These are phyloP conservation scores for Percina caprodes DNA, from an alignment of 2,113 vertebrate genomes.

Conservation along the genomic window DNA sequence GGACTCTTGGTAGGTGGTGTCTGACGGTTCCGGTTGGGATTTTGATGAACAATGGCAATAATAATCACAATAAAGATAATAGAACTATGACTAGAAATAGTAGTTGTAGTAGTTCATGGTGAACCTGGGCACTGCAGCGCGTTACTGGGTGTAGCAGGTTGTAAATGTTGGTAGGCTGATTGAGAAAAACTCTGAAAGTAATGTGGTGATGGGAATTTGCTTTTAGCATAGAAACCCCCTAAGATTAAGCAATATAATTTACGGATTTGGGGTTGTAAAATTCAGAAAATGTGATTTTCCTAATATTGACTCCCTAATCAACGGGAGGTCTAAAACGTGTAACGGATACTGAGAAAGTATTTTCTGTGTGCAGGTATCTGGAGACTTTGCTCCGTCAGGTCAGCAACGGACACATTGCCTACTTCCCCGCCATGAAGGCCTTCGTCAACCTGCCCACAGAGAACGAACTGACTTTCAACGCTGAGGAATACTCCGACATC, in stretches of 20 bases:
- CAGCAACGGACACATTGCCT: constrained; percentile 98
- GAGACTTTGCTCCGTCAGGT: constrained; percentile 98
- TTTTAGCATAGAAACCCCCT: neutral
- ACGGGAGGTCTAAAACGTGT: neutral
- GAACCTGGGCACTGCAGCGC: too few species aligned
- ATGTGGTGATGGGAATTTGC: neutral
- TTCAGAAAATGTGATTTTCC: neutral
- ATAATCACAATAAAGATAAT: too few species aligned
- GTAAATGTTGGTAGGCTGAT: too few species aligned
- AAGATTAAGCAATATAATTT: neutral
- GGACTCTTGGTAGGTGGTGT: too few species aligned
- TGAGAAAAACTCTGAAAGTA: neutral
- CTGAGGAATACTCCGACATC: constrained; percentile 99
- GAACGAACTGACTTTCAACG: constrained; percentile 98
- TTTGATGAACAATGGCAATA: too few species aligned
- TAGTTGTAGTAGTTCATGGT: too few species aligned
- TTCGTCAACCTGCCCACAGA: constrained; percentile 99
- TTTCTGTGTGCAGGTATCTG: constrained; percentile 89
- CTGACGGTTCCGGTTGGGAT: too few species aligned
- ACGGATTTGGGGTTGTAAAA: neutral
- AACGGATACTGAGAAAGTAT: neutral
- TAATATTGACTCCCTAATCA: neutral
- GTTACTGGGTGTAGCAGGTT: too few species aligned
- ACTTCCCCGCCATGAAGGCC: constrained; percentile 99
- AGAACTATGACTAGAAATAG: too few species aligned